phyloP scores from a whole-genome alignment of 1,140 invertebrate genomes.

The Lasaia peninsularis region DNA sequence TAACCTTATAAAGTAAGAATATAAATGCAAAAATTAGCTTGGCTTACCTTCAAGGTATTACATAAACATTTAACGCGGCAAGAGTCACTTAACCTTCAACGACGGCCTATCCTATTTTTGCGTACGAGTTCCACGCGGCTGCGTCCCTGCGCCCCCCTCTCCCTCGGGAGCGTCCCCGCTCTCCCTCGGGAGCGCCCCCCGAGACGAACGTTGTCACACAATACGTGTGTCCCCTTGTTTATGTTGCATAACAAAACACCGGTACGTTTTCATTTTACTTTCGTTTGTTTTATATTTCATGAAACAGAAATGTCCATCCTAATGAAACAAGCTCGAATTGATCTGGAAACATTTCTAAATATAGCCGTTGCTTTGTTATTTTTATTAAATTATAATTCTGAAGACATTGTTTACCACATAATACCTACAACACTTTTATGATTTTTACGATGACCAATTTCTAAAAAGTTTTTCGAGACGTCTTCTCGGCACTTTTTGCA shows the following conservation, averaged over 20 bases:
- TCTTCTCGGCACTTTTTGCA: too few species aligned
- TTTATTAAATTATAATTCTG: too few species aligned
- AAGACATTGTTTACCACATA: too few species aligned
- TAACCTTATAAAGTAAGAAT: too few species aligned
- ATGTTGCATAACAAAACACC: conserved; percentile 18
- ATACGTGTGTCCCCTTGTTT: conserved; percentile 47
- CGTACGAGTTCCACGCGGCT: conserved; percentile 48
- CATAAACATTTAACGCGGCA: not conserved
- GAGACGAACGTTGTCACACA: conserved; percentile 52
- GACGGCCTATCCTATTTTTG: conserved; percentile 48
- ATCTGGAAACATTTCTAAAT: not conserved
- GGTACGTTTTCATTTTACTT: conserved; percentile 3
- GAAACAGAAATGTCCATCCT: not conserved
- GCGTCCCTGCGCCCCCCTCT: too few species aligned
- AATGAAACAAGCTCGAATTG: not conserved
- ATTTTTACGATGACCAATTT: too few species aligned
- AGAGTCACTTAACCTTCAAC: conserved; percentile 12
- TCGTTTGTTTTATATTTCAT: not conserved
- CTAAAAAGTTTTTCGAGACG: too few species aligned
- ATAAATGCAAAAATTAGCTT: not conserved
- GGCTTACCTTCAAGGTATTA: not conserved
- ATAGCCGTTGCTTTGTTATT: too few species aligned
- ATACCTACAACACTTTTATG: too few species aligned
- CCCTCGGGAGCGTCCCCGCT: conserved; percentile 48
- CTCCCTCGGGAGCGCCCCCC: conserved; percentile 49